phyloP scores from a whole-genome alignment of 2,888 invertebrate species.

The Dicycla oo region DNA sequence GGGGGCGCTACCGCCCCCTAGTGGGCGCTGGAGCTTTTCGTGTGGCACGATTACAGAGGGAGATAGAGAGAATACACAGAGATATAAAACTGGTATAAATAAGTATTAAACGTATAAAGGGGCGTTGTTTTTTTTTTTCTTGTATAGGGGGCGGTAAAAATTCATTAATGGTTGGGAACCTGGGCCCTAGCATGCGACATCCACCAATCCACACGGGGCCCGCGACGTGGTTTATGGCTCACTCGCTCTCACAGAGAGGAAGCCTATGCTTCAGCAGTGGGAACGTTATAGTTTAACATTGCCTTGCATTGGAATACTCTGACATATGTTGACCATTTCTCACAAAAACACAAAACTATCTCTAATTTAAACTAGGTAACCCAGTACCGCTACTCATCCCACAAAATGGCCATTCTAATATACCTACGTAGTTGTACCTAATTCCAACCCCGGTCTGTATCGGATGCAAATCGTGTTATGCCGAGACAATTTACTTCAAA shows the following conservation, averaged over 20 bases:
- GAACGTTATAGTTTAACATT: not conserved
- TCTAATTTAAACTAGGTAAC: not conserved
- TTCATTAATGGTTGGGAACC: too few relatives aligned
- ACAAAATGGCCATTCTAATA: not conserved
- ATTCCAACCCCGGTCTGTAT: slow-evolving; percentile 10
- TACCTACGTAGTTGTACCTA: not conserved
- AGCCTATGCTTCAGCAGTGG: not conserved
- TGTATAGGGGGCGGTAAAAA: too few relatives aligned
- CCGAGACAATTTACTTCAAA: slow-evolving; percentile 47
- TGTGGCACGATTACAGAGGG: too few relatives aligned
- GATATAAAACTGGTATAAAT: too few relatives aligned
- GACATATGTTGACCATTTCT: not conserved
- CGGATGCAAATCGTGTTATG: slow-evolving; percentile 31
- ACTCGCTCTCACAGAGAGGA: not conserved
- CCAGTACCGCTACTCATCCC: too few relatives aligned
- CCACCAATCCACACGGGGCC: not conserved
- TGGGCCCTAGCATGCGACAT: not conserved
- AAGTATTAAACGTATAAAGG: too few relatives aligned
- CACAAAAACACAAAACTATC: not conserved
- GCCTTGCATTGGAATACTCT: not conserved
- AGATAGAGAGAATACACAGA: too few relatives aligned
- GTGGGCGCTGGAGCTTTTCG: too few relatives aligned
- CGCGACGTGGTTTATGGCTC: too few relatives aligned
- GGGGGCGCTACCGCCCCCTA: too few relatives aligned
- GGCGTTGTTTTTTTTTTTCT: too few relatives aligned